Evolutionary conservation across 2,888 invertebrate species (phyloP), one percentile per base, ranked within the genome.

Genomic region (Rutpela maculata): DNA sequence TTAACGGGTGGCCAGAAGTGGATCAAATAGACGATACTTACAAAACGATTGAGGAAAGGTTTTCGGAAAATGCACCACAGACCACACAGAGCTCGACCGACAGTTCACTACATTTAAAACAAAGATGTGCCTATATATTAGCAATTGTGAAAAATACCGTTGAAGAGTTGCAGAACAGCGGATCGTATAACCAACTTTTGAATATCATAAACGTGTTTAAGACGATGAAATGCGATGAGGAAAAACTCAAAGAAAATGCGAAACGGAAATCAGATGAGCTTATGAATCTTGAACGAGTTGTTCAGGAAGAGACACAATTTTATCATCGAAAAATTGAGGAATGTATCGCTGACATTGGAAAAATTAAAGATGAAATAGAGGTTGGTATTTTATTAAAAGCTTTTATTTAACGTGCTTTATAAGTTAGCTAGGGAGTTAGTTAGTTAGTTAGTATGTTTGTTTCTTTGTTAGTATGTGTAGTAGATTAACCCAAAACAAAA

Each of bases 281-380:
- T 22, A 66, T 76, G 22, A 76, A 78, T 38, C 66, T 87, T 9
- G 78, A 85, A 74, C 65, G 76, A 15, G 59, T 65, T 15, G 74
- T 84, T n/a, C 77, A 82, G 59, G 75, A 60, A n/a, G 85, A 88
- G 76, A 80, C 80, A 50, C 56, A 43, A 22, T 31, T 72, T n/a
- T 81, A 75, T n/a, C 70, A 81, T 17, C 31, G 71, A 15, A 66
- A 85, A 78, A 82, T 84, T 76, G 74, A 83, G 55, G 66, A 81
- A 38, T 66, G 65, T 50, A 83, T 83, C 78, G 80, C 81, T 70
- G 70, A 81, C 69, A 84, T 85, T 72, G 88, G 87, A n/a, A 81
- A 79, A 70, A 78, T 87, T 35, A 87, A 87, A 81, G 88, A 88
- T 79, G 77, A 84, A 75, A 84, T 86, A 63, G 86, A 87, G 79